Evolutionary conservation across 2,113 vertebrate genomes (phyloP).

Genomic region (Sceloporus tristichus): DNA sequence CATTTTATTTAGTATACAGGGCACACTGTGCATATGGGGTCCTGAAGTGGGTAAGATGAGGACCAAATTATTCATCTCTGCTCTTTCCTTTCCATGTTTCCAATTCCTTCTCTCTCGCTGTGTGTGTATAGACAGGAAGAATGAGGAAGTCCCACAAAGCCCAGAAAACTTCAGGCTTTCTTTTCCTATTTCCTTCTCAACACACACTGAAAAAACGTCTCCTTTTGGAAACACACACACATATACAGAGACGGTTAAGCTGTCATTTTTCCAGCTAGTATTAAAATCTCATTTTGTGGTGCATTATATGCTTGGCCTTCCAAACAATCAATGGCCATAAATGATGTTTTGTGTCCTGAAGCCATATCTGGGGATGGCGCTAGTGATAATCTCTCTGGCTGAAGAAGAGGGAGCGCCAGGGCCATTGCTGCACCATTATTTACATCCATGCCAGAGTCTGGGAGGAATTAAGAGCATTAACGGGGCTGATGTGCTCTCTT

Average conservation of each 20-base stretch:
- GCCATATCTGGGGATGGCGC: conserved; percentile 73
- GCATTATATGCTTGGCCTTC: conserved; percentile 78
- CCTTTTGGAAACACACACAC: background rate
- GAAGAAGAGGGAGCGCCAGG: conserved; percentile 49
- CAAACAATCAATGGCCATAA: conserved; percentile 71
- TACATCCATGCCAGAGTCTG: conserved; percentile 59
- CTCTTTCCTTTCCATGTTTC: background rate
- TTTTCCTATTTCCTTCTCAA: background rate
- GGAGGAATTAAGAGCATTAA: conserved; percentile 65
- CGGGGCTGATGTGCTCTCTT: conserved; percentile 62
- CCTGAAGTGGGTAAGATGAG: too few species aligned
- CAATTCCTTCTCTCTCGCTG: background rate
- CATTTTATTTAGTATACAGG: too few species aligned
- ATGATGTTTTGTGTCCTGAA: conserved; percentile 73
- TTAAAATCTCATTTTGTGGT: conserved; percentile 80
- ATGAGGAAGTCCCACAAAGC: background rate
- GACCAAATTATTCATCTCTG: background rate
- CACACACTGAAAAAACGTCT: conserved; percentile 11
- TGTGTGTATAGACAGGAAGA: background rate
- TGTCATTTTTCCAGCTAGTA: conserved; percentile 63
- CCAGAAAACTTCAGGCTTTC: background rate
- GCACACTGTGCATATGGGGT: too few species aligned
- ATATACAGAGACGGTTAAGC: conserved; percentile 28
- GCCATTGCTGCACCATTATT: conserved; percentile 57
- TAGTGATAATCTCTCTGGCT: conserved; percentile 71